A percentile compares a stretch with the other conserved stretches of the same genome.
Conservation (phyloP, 2,888 invertebrate species). For the Drosophila anomalata region DNA sequence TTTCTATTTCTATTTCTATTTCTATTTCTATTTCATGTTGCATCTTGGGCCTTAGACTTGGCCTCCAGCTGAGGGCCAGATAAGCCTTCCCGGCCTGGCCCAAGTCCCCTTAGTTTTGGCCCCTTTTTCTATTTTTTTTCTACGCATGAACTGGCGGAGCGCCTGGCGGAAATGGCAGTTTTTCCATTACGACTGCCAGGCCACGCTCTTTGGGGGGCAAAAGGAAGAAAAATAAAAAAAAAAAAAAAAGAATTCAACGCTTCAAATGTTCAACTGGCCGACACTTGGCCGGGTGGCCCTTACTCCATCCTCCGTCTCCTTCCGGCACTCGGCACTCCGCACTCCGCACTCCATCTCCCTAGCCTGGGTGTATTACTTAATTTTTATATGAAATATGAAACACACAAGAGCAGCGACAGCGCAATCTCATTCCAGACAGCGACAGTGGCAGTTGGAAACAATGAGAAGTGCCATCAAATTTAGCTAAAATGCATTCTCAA, state of each 20-base stretch:
- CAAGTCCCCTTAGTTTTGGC: constrained; percentile 4
- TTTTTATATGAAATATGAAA: constrained; percentile 69
- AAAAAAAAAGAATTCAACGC: not conserved
- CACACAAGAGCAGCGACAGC: constrained; percentile 42
- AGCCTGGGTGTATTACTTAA: constrained; percentile 61
- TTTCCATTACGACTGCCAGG: constrained; percentile 68
- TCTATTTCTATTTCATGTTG: constrained; percentile 3
- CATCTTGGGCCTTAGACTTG: constrained; percentile 21
- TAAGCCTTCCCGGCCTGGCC: constrained; percentile 22
- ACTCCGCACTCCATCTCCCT: not conserved
- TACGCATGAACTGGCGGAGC: constrained; percentile 55
- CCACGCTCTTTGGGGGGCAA: constrained; percentile 29
- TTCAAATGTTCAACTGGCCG: constrained; percentile 39
- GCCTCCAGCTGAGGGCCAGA: constrained; percentile 36
- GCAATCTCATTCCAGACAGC: constrained; percentile 30
- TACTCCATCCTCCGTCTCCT: not conserved
- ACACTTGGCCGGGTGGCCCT: constrained; percentile 18
- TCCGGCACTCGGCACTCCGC: not conserved
- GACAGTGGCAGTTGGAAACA: constrained; percentile 42
- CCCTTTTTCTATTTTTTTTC: constrained; percentile 8
- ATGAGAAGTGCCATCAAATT: constrained; percentile 63
- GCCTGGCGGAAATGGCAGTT: constrained; percentile 72
- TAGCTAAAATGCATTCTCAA: constrained; percentile 66
- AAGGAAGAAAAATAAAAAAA: not conserved
- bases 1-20: constrained; percentile 11